Base-by-base conservation (phyloP, 2,797 vertebrate species). In the Periophthalmus magnuspinnatus region DNA sequence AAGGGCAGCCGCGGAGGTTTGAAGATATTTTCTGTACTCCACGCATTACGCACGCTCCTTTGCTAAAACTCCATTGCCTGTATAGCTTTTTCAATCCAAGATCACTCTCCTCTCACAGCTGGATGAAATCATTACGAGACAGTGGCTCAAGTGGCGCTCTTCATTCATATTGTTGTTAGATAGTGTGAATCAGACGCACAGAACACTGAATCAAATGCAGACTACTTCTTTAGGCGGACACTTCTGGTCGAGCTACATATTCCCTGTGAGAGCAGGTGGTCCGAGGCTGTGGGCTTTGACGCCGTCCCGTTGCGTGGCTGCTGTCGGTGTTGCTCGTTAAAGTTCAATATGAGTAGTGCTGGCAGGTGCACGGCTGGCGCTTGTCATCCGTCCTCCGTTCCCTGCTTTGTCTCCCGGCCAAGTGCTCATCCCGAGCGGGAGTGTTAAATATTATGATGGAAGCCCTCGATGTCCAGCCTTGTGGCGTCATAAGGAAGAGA, bases 401-500 rank as follows among this genome's bases (percentile, higher is more conserved):
- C 8, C 81, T 21, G 84, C 82, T 76, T 77, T 76, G 80, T 83
- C 84, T 70, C 69, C 78, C 68, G 59, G 84, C 86, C 82, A 80
- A 87, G 79, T 84, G 85, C 73, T 82, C 83, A 75, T 86, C 81
- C 79, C 67, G 89, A 91, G 92, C 91, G 93, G 94, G 94, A 94
- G 94, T 94, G 94, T 95, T 96, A 95, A 95, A 96, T 96, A 96
- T 94, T 93, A 89, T 84, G 93, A 93, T 93, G 87, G 84, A 80
- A 92, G 93, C 80, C 89, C 81, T 84, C 77, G 81, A 93, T 95
- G 95, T 91, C 95, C 94, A 92, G 94, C 95, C 95, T 95, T 90
- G 89, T 90, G 90, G 91, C 97, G 97, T 99, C 97, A 97, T 83
- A 90, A 93, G 81, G 84, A 90, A 87, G 93, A 95, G 96, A 96